These are phyloP conservation scores for Theocolax elegans DNA, from an alignment of 1,140 invertebrate genomes.

Conservation along the genomic window DNA sequence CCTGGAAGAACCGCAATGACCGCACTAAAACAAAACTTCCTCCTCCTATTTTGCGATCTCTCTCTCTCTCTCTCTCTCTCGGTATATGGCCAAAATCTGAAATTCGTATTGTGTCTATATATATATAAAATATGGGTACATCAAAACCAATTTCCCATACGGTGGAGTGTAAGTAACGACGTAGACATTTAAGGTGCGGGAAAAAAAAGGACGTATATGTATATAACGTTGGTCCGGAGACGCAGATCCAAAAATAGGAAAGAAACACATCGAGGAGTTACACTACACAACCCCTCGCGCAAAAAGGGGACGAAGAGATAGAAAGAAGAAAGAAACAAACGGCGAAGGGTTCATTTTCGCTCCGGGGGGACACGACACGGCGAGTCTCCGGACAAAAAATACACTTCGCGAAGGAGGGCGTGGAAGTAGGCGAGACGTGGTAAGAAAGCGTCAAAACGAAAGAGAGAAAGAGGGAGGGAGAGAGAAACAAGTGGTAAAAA, in stretches of 20 bases:
- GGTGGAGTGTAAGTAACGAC: background rate
- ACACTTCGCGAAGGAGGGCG: background rate
- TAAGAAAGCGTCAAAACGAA: constrained; percentile 17
- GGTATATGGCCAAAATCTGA: background rate
- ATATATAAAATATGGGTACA: background rate
- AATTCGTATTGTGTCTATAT: background rate
- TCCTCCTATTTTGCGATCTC: no score
- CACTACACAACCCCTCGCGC: no score
- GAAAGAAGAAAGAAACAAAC: background rate
- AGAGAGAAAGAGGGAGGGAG: background rate
- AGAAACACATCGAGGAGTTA: no score
- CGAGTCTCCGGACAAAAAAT: background rate
- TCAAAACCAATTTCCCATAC: constrained; percentile 3
- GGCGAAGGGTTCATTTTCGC: constrained; percentile 20
- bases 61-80: no score
- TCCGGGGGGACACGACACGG: background rate
- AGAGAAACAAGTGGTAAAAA: background rate
- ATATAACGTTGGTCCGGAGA: no score
- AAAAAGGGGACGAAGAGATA: no score
- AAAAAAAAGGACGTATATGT: no score
- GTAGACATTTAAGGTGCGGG: no score
- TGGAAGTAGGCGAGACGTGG: background rate
- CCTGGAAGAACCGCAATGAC: background rate
- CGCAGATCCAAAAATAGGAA: no score
- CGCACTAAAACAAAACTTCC: background rate